A percentile compares a stretch with the other conserved stretches of the same genome.
Conservation (phyloP, 2,113 vertebrate species). For the Spermophilus dauricus region DNA sequence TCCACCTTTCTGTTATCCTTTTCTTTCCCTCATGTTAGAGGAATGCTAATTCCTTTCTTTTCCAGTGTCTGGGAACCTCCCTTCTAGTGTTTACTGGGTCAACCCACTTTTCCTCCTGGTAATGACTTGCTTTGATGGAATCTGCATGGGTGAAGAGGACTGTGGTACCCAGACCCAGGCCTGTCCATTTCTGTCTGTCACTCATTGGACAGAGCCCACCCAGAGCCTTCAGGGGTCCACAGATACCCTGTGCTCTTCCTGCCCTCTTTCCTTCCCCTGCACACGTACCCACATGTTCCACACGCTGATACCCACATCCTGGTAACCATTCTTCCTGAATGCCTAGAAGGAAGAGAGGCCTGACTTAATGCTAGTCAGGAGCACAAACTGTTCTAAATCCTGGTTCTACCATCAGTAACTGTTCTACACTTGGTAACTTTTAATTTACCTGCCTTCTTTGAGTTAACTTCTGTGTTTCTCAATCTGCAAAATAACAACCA, state of each 20-base stretch:
- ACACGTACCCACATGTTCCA: background rate
- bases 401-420: background rate
- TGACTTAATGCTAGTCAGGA: background rate
- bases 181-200: background rate
- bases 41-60: background rate
- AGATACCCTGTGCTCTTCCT: background rate
- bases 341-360: background rate
- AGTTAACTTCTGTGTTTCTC: background rate
- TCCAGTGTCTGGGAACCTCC: background rate
- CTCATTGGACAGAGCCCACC: background rate
- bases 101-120: background rate
- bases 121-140: background rate
- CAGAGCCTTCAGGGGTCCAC: background rate
- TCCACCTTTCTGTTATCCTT: background rate
- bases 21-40: background rate
- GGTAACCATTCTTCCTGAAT: background rate
- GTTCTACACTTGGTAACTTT: background rate
- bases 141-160: background rate
- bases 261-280: background rate
- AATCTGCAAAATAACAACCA: background rate
- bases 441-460: background rate
- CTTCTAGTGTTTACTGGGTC: background rate
- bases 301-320: background rate
- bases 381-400: background rate
- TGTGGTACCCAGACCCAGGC: background rate